Conservation (phyloP, 64 coral and sea anemone genomes). For the Montipora capricornis region DNA sequence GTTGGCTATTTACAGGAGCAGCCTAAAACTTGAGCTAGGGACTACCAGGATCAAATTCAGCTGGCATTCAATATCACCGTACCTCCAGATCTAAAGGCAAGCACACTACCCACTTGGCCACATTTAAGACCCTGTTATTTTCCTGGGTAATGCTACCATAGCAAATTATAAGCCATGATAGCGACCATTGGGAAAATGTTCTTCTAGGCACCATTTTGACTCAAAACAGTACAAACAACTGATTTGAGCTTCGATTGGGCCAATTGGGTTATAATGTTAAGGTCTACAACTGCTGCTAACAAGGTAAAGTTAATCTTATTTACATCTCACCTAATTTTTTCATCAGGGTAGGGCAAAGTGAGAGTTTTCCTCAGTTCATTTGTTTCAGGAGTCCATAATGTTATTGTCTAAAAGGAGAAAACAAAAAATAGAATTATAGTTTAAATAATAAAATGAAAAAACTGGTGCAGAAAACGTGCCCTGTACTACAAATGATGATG, state of each 20-base stretch:
- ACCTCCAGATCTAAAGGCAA: no score
- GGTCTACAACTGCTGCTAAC: no score
- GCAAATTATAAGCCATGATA: background rate
- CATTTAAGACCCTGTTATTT: constrained; percentile 1
- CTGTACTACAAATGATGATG: no score
- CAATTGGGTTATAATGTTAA: background rate
- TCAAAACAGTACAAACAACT: constrained; percentile 31
- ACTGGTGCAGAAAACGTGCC: no score
- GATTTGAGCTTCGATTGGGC: constrained; percentile 63
- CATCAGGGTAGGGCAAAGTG: constrained; percentile 73
- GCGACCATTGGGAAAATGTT: constrained; percentile 38
- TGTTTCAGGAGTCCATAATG: constrained; percentile 84
- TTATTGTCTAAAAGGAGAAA: constrained; percentile 37
- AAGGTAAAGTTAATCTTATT: no score
- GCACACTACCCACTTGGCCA: no score
- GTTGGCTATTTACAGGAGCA: no score
- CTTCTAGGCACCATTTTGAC: constrained; percentile 70
- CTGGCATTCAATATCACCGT: no score
- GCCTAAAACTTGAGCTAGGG: no score
- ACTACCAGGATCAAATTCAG: no score
- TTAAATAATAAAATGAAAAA: background rate
- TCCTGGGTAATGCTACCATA: constrained; percentile 52
- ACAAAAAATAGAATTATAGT: background rate
- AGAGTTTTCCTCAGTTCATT: constrained; percentile 89
- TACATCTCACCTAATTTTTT: constrained; percentile 71